Evolutionary conservation across 2,797 vertebrate genomes (phyloP).

Genomic region (Mionectes olivaceus): DNA sequence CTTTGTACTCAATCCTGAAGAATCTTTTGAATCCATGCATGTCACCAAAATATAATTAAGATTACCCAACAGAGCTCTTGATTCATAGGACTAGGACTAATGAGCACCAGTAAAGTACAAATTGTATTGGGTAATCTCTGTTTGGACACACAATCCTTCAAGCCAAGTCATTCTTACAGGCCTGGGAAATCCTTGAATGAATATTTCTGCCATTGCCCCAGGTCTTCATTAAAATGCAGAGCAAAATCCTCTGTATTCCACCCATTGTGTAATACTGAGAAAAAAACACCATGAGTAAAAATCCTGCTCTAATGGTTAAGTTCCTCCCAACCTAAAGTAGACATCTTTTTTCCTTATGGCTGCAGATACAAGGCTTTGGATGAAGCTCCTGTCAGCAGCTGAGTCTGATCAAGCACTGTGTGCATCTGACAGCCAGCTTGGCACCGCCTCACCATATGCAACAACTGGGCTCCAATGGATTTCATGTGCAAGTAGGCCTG

Average conservation of each 20-base stretch:
- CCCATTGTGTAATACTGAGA: not conserved
- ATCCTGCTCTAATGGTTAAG: not conserved
- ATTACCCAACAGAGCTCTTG: conserved; percentile 4
- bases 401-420: not conserved
- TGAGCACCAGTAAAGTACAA: not conserved
- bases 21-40: not conserved
- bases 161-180: not conserved
- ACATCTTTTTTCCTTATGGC: not conserved
- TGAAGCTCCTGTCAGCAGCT: not conserved
- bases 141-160: not conserved
- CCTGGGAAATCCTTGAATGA: not conserved
- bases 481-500: not conserved
- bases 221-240: not conserved
- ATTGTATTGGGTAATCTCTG: not conserved
- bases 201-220: not conserved
- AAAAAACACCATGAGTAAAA: not conserved
- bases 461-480: not conserved
- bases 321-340: not conserved
- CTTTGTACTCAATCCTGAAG: not conserved
- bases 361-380: not conserved
- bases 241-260: not conserved
- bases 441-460: accelerated
- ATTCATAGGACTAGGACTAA: not conserved
- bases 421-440: not conserved
- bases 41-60: conserved; percentile 1